Percentiles rank a stretch among this genome's conserved stretches.
Evolutionary conservation across 37 sponge, comb jelly and placozoan genomes (phyloP).

Genomic region (Aphrocallistes beatrix): DNA sequence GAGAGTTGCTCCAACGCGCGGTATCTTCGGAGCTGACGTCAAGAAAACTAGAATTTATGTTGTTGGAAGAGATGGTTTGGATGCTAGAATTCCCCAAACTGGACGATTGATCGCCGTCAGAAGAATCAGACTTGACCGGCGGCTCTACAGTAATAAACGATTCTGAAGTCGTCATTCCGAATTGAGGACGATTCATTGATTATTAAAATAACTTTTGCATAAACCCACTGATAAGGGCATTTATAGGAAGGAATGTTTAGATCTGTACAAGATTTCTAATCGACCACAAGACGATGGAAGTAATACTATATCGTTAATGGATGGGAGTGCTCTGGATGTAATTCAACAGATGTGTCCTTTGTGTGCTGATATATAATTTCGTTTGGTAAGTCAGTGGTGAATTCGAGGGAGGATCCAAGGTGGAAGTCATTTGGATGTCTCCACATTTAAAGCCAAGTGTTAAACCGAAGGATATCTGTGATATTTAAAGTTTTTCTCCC

Average conservation of each 20-base stretch:
- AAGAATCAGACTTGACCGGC: background rate
- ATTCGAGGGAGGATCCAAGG: too few relatives aligned
- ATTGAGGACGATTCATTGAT: background rate
- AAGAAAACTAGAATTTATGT: background rate
- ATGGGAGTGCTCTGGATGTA: too few relatives aligned
- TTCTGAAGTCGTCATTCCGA: background rate
- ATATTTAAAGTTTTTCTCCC: too few relatives aligned
- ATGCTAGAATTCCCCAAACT: background rate
- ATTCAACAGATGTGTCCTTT: too few relatives aligned
- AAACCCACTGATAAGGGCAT: background rate
- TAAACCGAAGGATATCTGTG: too few relatives aligned
- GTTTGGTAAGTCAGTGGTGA: too few relatives aligned
- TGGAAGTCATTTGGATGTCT: too few relatives aligned
- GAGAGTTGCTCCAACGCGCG: background rate
- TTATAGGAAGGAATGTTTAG: background rate
- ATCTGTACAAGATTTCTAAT: background rate
- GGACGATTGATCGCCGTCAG: background rate
- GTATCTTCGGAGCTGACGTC: background rate
- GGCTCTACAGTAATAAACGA: background rate
- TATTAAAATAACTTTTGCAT: background rate
- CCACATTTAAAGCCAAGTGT: too few relatives aligned
- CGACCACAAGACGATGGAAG: background rate
- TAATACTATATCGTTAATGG: background rate
- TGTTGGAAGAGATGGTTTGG: background rate
- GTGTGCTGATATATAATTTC: too few relatives aligned